These are phyloP conservation scores for Erpobdella octoculata DNA, from an alignment of 2,888 invertebrate genomes.

Conservation along the genomic window DNA sequence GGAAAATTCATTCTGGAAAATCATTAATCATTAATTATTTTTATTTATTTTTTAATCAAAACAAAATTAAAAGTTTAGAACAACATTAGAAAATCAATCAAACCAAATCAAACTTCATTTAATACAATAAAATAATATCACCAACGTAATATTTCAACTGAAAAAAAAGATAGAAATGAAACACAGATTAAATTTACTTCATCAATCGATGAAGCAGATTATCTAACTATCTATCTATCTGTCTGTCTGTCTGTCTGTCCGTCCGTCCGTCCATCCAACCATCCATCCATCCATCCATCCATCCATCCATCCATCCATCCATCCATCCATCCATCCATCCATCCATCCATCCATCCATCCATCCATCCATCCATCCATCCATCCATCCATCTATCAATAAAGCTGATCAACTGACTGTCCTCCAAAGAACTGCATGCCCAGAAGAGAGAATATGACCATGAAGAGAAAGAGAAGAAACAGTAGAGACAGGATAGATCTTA, in stretches of 20 bases:
- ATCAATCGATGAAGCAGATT: too few relatives aligned
- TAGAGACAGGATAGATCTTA: constrained; percentile 97
- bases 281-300: background rate
- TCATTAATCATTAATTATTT: too few relatives aligned
- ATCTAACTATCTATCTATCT: too few relatives aligned
- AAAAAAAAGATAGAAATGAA: background rate
- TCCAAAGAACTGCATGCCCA: constrained; percentile 98
- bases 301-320: background rate
- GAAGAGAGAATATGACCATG: constrained; percentile 96
- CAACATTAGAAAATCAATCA: too few relatives aligned
- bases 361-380: background rate
- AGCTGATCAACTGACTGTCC: constrained; percentile 63
- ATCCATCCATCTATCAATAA: background rate
- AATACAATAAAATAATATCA: too few relatives aligned
- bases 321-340: too few relatives aligned
- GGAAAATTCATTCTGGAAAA: constrained; percentile 55
- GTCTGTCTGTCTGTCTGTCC: too few relatives aligned
- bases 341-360: background rate
- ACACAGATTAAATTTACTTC: background rate
- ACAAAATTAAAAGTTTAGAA: too few relatives aligned
- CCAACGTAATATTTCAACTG: too few relatives aligned
- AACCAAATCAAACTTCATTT: too few relatives aligned
- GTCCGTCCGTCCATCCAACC: too few relatives aligned
- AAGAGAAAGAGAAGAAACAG: constrained; percentile 98
- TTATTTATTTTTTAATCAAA: too few relatives aligned